Conservation (phyloP, 2,888 invertebrate species). For the Noctua pronuba region DNA sequence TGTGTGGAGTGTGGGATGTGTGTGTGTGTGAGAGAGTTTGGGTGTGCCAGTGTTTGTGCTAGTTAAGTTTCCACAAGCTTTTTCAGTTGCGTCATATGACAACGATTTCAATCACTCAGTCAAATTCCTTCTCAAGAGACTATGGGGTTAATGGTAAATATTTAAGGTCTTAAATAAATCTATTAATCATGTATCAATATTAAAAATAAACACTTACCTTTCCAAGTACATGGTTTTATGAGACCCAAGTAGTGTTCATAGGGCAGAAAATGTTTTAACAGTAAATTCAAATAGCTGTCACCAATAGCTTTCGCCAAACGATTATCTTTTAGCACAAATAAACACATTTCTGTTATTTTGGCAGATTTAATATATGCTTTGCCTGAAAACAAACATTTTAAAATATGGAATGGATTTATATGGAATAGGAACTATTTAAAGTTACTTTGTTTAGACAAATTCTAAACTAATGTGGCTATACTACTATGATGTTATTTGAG, state of each 20-base stretch:
- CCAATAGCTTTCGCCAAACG: slow-evolving; percentile 81
- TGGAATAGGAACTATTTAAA: neutral
- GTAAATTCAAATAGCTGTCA: slow-evolving; percentile 89
- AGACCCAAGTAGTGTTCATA: slow-evolving; percentile 87
- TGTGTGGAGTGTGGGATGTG: too few relatives aligned
- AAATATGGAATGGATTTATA: neutral
- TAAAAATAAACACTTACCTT: slow-evolving; percentile 79
- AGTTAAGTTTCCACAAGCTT: too few relatives aligned
- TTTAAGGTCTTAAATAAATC: neutral
- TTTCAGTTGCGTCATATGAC: too few relatives aligned
- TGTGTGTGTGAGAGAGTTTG: too few relatives aligned
- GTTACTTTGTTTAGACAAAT: neutral
- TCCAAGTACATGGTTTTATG: slow-evolving; percentile 90
- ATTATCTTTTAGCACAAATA: slow-evolving; percentile 80
- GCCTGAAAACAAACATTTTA: slow-evolving; percentile 70
- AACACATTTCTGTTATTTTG: slow-evolving; percentile 80
- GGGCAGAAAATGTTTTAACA: slow-evolving; percentile 89
- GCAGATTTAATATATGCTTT: slow-evolving; percentile 83
- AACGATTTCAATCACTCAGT: too few relatives aligned
- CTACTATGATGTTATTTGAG: neutral
- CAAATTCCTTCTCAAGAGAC: too few relatives aligned
- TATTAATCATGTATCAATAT: neutral
- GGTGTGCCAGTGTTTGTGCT: too few relatives aligned
- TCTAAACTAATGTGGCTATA: neutral
- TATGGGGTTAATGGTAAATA: neutral